Percentiles rank a stretch among this genome's conserved stretches.
Evolutionary conservation across 2,113 vertebrate genomes (phyloP).

Genomic region (Oncorhynchus nerka): DNA sequence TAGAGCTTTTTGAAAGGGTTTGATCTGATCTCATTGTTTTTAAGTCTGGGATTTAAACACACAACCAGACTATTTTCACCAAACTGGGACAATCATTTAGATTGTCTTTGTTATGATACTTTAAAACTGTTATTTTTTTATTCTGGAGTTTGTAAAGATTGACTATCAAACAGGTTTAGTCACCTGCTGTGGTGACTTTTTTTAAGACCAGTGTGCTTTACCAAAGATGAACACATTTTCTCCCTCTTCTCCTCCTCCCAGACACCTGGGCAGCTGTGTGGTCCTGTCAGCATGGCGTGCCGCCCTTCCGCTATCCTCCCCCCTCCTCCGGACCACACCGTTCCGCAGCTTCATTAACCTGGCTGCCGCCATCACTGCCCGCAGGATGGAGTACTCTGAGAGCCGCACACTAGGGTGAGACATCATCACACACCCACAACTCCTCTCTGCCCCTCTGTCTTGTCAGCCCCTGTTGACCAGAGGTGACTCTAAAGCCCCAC

Average conservation of each 20-base stretch:
- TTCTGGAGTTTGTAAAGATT: too few relatives aligned
- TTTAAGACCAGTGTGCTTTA: background rate
- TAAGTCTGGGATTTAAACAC: too few relatives aligned
- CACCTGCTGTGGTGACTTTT: too few relatives aligned
- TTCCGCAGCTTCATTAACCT: constrained; percentile 69
- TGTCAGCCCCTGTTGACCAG: background rate
- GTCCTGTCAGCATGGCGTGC: constrained; percentile 25
- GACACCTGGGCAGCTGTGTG: constrained; percentile 53
- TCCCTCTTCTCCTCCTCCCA: constrained; percentile 18
- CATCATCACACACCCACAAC: background rate
- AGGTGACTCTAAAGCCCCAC: background rate
- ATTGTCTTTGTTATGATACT: too few relatives aligned
- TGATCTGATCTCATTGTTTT: too few relatives aligned
- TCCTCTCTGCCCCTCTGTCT: background rate
- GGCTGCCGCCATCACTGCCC: constrained; percentile 40
- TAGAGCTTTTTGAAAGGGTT: too few relatives aligned
- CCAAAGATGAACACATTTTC: background rate
- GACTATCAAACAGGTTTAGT: too few relatives aligned
- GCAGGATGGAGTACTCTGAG: constrained; percentile 73
- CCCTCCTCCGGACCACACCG: constrained; percentile 13
- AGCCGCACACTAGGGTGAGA: constrained; percentile 62
- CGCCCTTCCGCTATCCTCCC: constrained; percentile 22
- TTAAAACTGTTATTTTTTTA: too few relatives aligned
- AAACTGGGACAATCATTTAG: too few relatives aligned
- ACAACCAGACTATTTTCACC: too few relatives aligned